A percentile compares a stretch with the other conserved stretches of the same genome.
Evolutionary conservation across 2,888 invertebrate species (phyloP).

Genomic region (Andricus curvator): DNA sequence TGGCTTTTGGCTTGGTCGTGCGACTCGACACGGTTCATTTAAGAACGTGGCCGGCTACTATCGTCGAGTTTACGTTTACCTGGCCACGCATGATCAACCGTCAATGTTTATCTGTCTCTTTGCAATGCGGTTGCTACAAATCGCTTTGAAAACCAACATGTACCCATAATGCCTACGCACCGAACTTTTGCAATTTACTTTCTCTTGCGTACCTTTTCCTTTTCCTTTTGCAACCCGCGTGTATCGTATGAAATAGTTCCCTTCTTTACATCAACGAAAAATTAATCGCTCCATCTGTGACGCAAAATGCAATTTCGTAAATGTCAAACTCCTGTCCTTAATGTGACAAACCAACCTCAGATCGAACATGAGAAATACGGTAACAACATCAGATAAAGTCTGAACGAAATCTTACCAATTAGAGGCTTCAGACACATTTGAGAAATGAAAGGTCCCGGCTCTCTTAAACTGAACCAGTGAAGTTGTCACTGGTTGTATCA

Average conservation of each 20-base stretch:
- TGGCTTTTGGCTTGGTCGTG: conserved; percentile 35
- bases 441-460: no score
- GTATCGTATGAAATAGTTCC: conserved; percentile 3
- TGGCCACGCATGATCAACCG: conserved; percentile 31
- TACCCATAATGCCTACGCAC: conserved; percentile 32
- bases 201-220: background rate
- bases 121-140: conserved; percentile 37
- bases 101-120: conserved; percentile 35
- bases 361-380: background rate
- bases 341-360: background rate
- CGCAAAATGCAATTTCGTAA: conserved; percentile 7
- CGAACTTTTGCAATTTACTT: conserved; percentile 36
- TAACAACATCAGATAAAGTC: background rate
- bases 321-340: conserved; percentile 1
- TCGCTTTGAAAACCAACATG: conserved; percentile 32
- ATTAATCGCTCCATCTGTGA: background rate
- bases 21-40: conserved; percentile 35
- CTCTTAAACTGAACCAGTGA: no score
- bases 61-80: conserved; percentile 18
- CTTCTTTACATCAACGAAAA: background rate
- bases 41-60: conserved; percentile 30
- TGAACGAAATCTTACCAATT: background rate
- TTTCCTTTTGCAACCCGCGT: conserved; percentile 15
- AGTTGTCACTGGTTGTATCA: no score
- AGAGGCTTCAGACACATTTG: no score